Conservation (phyloP, 2,113 vertebrate genomes). For the Sebastes schlegelii region DNA sequence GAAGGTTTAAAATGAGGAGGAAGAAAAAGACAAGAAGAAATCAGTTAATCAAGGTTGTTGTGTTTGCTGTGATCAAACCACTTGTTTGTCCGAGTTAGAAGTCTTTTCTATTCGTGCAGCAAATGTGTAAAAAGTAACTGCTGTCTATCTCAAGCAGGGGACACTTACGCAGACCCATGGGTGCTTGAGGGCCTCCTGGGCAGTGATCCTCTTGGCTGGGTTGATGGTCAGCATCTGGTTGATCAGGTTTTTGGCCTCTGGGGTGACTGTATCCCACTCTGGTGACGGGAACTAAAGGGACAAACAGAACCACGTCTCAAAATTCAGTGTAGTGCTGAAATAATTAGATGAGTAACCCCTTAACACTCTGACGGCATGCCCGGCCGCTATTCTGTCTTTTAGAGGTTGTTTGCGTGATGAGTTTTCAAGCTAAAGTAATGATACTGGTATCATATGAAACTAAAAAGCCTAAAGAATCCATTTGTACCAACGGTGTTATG, state of each 20-base stretch:
- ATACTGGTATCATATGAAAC: too few relatives aligned
- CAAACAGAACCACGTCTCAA: background rate
- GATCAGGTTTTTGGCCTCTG: constrained; percentile 98
- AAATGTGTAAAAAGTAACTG: background rate
- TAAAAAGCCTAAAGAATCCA: too few relatives aligned
- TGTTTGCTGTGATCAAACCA: background rate
- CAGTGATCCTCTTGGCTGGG: constrained; percentile 97
- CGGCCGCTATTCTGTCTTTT: too few relatives aligned
- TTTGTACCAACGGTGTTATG: too few relatives aligned
- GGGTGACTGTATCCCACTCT: constrained; percentile 97
- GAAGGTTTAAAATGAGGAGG: background rate
- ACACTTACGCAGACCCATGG: constrained; percentile 99
- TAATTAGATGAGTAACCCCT: background rate
- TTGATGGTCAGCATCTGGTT: constrained; percentile 99
- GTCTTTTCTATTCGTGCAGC: accelerated
- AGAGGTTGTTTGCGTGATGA: too few relatives aligned
- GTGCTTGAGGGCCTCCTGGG: constrained; percentile 97
- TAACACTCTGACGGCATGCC: too few relatives aligned
- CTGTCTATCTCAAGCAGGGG: constrained; percentile 8
- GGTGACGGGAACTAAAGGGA: constrained; percentile 91
- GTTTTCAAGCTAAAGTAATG: too few relatives aligned
- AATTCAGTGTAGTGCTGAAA: background rate
- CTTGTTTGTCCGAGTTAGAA: background rate
- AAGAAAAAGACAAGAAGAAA: background rate
- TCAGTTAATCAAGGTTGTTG: background rate